These are phyloP conservation scores for Tethea ocularis DNA, from an alignment of 2,888 invertebrate genomes.

Conservation along the genomic window DNA sequence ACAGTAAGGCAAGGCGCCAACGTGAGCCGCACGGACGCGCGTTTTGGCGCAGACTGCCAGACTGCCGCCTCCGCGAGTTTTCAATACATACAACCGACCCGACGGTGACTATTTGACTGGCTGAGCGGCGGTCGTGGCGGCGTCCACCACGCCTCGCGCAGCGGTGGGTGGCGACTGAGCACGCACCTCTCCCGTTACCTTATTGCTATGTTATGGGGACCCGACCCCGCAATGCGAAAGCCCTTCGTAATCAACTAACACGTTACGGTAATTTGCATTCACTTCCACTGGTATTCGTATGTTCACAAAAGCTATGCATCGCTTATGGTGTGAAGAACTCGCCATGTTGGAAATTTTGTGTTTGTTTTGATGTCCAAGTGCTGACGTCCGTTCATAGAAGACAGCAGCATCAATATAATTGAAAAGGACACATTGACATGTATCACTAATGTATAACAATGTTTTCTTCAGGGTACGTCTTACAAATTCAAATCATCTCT, in stretches of 20 bases:
- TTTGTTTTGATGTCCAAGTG: background rate
- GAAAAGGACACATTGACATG: constrained; percentile 26
- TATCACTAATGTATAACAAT: constrained; percentile 49
- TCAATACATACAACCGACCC: constrained; percentile 68
- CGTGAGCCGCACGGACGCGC: constrained; percentile 61
- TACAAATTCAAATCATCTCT: constrained; percentile 59
- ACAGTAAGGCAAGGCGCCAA: constrained; percentile 52
- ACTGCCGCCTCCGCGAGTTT: constrained; percentile 66
- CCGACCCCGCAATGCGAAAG: constrained; percentile 72
- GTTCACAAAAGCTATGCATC: constrained; percentile 14
- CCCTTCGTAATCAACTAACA: constrained; percentile 52
- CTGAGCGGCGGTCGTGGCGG: constrained; percentile 58
- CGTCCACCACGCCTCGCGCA: constrained; percentile 75
- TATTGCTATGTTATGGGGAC: constrained; percentile 78
- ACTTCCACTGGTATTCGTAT: constrained; percentile 27
- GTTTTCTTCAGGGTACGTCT: constrained; percentile 43
- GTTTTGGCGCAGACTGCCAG: constrained; percentile 75
- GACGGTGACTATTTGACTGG: constrained; percentile 79
- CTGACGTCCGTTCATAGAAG: background rate
- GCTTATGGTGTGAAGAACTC: constrained; percentile 13
- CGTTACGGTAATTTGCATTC: constrained; percentile 52
- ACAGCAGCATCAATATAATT: constrained; percentile 12
- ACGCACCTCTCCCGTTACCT: constrained; percentile 82
- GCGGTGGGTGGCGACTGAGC: constrained; percentile 76
- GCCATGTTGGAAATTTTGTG: background rate